Evolutionary conservation across 1,140 invertebrate species (phyloP).

Genomic region (Philopotamus ludificatus): DNA sequence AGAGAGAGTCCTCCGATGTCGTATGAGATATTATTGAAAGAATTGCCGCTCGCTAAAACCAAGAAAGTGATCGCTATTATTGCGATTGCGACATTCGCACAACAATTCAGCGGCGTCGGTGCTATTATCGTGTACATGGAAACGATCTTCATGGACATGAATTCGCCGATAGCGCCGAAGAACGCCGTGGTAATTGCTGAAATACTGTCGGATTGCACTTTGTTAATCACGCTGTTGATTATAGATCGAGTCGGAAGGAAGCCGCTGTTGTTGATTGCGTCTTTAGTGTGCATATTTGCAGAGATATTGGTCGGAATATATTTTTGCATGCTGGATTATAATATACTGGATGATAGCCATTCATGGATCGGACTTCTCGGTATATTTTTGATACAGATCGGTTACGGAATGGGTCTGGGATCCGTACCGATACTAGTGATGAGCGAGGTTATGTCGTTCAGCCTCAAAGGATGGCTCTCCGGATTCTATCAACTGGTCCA

Average conservation of each 20-base stretch:
- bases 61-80: conserved; percentile 36
- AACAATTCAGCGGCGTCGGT: conserved; percentile 37
- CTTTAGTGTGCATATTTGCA: conserved; percentile 26
- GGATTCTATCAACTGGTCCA: conserved; percentile 38
- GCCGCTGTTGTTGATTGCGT: conserved; percentile 22
- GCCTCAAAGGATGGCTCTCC: conserved; percentile 36
- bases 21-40: conserved; percentile 29
- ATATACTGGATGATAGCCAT: conserved; percentile 19
- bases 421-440: conserved; percentile 32
- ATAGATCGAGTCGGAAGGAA: conserved; percentile 38
- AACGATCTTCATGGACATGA: conserved; percentile 32
- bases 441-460: conserved; percentile 39
- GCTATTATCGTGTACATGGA: conserved; percentile 39
- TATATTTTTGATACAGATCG: conserved; percentile 35
- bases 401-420: conserved; percentile 34
- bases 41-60: conserved; percentile 33
- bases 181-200: conserved; percentile 35
- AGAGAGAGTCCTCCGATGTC: conserved; percentile 31
- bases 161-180: conserved; percentile 30
- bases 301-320: conserved; percentile 33
- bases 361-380: conserved; percentile 33
- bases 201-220: conserved; percentile 27
- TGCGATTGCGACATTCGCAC: conserved; percentile 30
- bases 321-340: conserved; percentile 24
- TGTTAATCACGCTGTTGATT: conserved; percentile 31